A percentile compares a stretch with the other conserved stretches of the same genome.
These are phyloP conservation scores for Zaprionus gabonicus DNA, from an alignment of 1,140 invertebrate species.

Conservation along the genomic window DNA sequence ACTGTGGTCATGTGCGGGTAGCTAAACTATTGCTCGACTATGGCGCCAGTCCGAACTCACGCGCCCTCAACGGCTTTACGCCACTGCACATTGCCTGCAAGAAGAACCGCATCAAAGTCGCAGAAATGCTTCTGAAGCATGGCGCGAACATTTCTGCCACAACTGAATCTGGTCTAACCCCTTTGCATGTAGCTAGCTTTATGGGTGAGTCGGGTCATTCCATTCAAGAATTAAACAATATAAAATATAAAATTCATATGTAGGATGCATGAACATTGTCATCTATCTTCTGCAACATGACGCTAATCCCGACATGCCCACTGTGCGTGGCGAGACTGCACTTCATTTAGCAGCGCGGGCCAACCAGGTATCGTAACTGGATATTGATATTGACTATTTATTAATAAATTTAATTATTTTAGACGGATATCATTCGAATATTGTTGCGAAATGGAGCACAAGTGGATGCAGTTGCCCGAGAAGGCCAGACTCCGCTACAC, in stretches of 20 bases:
- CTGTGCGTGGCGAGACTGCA: constrained; percentile 98
- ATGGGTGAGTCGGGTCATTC: constrained; percentile 88
- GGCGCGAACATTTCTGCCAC: constrained; percentile 92
- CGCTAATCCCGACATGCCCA: constrained; percentile 96
- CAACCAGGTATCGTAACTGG: constrained; percentile 86
- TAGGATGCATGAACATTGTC: constrained; percentile 99
- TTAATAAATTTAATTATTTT: not conserved
- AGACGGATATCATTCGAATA: constrained; percentile 98
- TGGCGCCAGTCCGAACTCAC: constrained; percentile 98
- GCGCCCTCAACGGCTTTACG: constrained; percentile 99
- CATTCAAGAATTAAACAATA: not conserved
- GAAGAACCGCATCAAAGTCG: constrained; percentile 98
- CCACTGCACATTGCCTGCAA: constrained; percentile 99
- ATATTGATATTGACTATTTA: not conserved
- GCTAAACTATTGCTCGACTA: constrained; percentile 96
- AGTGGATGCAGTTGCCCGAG: constrained; percentile 97
- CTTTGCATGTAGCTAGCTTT: constrained; percentile 98
- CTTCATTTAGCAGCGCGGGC: constrained; percentile 98
- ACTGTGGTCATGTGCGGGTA: constrained; percentile 95
- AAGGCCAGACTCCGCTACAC: constrained; percentile 97
- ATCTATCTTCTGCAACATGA: constrained; percentile 97
- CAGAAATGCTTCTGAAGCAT: constrained; percentile 96
- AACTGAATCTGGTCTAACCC: constrained; percentile 94
- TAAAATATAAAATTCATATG: not conserved
- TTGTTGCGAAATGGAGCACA: constrained; percentile 96